Evolutionary conservation across 2,113 vertebrate species (phyloP).

Genomic region (Heterochromis multidens): DNA sequence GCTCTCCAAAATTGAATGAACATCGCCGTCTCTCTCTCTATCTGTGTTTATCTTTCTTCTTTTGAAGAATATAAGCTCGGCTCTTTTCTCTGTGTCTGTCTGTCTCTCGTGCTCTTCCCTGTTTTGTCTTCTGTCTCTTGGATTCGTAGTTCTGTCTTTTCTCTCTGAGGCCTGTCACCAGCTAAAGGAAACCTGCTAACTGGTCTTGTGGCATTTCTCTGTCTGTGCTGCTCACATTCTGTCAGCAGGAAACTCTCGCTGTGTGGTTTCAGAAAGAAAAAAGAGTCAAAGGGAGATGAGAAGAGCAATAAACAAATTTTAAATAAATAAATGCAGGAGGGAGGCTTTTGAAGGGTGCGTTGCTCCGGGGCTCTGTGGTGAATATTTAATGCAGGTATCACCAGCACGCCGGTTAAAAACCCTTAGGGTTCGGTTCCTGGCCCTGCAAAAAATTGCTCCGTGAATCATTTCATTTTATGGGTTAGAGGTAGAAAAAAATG

Average conservation of each 20-base stretch:
- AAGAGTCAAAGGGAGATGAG: constrained; percentile 48
- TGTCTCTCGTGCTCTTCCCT: not conserved
- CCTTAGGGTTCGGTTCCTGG: constrained; percentile 19
- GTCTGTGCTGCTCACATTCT: constrained; percentile 23
- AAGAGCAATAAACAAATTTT: constrained; percentile 68
- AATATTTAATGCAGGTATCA: constrained; percentile 70
- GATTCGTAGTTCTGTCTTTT: not conserved
- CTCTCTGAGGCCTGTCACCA: constrained; percentile 23
- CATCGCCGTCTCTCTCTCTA: not conserved
- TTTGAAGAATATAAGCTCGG: not conserved
- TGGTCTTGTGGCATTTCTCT: constrained; percentile 48
- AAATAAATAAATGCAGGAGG: constrained; percentile 69
- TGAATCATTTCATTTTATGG: constrained; percentile 21
- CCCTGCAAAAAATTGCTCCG: constrained; percentile 10
- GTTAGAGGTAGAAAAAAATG: not conserved
- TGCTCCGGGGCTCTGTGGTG: constrained; percentile 52
- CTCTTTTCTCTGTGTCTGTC: not conserved
- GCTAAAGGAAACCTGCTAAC: constrained; percentile 42
- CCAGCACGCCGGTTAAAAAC: constrained; percentile 21
- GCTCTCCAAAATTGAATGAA: not conserved
- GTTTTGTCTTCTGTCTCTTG: not conserved
- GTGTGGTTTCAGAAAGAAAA: constrained; percentile 26
- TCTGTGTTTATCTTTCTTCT: not conserved
- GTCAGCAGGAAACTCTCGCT: constrained; percentile 50
- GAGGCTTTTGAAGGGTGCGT: constrained; percentile 63